phyloP scores from a whole-genome alignment of 2,888 invertebrate species.

The Tillus elongatus region DNA sequence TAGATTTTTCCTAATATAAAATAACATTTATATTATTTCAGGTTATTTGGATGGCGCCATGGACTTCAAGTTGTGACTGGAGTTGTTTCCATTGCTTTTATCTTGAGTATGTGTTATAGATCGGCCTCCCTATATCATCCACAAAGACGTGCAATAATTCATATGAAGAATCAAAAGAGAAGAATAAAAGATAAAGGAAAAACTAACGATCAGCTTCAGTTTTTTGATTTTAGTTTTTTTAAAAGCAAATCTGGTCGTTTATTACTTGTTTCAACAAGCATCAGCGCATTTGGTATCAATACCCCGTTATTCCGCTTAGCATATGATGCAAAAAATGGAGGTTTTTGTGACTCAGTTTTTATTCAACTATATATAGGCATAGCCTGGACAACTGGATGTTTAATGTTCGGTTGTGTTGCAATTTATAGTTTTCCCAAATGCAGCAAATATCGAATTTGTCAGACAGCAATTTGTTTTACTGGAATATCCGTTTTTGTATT shows the following conservation, averaged over 20 bases:
- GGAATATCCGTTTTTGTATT: conserved; percentile 68
- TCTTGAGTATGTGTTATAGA: conserved; percentile 78
- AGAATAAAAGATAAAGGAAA: conserved; percentile 74
- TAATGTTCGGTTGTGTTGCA: conserved; percentile 72
- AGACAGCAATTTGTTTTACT: conserved; percentile 71
- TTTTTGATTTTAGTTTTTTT: conserved; percentile 78
- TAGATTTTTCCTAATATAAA: no score
- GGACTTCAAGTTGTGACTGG: conserved; percentile 82
- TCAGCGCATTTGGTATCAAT: conserved; percentile 74
- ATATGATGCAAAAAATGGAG: conserved; percentile 70
- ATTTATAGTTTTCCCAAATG: conserved; percentile 76
- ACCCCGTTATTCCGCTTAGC: conserved; percentile 78
- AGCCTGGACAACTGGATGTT: conserved; percentile 75
- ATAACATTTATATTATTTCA: no score
- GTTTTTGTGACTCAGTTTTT: conserved; percentile 43
- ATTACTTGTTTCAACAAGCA: conserved; percentile 64
- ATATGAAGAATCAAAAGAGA: conserved; percentile 79
- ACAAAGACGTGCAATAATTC: conserved; percentile 74
- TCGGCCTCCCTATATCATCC: conserved; percentile 85
- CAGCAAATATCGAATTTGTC: conserved; percentile 73
- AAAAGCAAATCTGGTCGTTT: conserved; percentile 78
- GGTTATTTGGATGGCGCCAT: conserved; percentile 71
- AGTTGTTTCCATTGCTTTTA: conserved; percentile 70
- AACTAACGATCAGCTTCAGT: conserved; percentile 68
- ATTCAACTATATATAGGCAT: conserved; percentile 60